Evolutionary conservation across 2,888 invertebrate genomes (phyloP), one percentile per base, ranked within the genome.

Genomic region (Hyles lineata): DNA sequence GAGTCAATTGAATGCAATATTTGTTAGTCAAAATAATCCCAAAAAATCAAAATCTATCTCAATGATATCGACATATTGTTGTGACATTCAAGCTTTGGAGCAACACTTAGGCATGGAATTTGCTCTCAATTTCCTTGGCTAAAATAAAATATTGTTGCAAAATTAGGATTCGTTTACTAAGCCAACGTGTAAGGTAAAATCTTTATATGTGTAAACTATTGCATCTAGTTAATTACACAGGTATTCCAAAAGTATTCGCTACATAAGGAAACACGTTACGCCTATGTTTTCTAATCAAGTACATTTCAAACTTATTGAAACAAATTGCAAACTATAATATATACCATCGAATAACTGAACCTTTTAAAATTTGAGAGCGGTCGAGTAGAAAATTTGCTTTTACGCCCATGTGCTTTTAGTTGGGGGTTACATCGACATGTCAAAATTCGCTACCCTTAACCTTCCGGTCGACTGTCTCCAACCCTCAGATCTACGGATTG

Each of bases 401-500:
- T 60, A 63, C 73, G 29, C 35, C 23, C 35, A 43, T 67, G 23
- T 15, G 67, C 17, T 17, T 67, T 50, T 67, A 67, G 67, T 67
- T 67, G 23, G 50, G 63, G 43, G 67, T 50, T 9, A 62, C 23
- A 50, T 50, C 55, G 55, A 15, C 23, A 67, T 50, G 43, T 67
- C 50, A 67, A 67, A 50, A 50, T 43, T 67, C 67, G 50, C 67
- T 21, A 50, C 67, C 67, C 67, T 67, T 67, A 17, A 23, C 15
- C 50, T 67, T 67, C 67, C 67, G 50, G 67, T 67, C 50, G 23
- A 17, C 43, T 35, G 43, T 67, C 43, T 67, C 23, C 23, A 1
- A 67, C 23, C 67, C 50, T 67, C 23, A 55, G 55, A n/a, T 43
- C 15, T 35, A 15, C 21, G 43, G 15, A 62, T 50, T 23, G n/a